Evolutionary conservation across 2,888 invertebrate species (phyloP).

Genomic region (Tenthredo amoena): DNA sequence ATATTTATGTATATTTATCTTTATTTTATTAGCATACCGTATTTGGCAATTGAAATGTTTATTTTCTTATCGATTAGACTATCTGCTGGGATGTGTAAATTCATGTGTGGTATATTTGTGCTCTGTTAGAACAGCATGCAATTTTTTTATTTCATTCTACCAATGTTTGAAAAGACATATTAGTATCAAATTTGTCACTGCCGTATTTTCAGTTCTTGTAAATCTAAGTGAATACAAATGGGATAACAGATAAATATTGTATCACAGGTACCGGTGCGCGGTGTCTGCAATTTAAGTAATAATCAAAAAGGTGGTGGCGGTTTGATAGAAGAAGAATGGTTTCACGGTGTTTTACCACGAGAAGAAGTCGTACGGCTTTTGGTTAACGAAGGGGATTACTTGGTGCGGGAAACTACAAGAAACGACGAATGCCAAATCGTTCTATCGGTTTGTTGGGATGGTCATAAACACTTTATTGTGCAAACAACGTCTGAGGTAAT

Average conservation of each 20-base stretch:
- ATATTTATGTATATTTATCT: background rate
- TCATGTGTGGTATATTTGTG: slow-evolving; percentile 9
- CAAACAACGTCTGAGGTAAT: slow-evolving; percentile 94
- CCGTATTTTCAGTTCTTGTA: background rate
- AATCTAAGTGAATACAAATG: background rate
- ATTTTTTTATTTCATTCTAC: background rate
- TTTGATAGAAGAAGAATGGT: slow-evolving; percentile 96
- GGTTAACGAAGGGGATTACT: slow-evolving; percentile 95
- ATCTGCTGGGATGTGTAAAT: background rate
- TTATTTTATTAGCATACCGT: background rate
- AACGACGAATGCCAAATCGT: slow-evolving; percentile 96
- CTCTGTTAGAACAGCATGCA: slow-evolving; percentile 18
- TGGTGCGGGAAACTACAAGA: slow-evolving; percentile 95
- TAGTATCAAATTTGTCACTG: background rate
- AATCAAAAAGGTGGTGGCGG: slow-evolving; percentile 81
- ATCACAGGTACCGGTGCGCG: slow-evolving; percentile 70
- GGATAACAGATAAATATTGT: background rate
- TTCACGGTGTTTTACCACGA: slow-evolving; percentile 96
- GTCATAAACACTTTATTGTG: slow-evolving; percentile 98
- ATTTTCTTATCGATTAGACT: background rate
- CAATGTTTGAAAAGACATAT: background rate
- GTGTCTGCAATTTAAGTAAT: slow-evolving; percentile 67
- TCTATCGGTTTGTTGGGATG: slow-evolving; percentile 96
- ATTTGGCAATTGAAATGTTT: background rate
- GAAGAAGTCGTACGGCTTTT: slow-evolving; percentile 96